Evolutionary conservation across 2,113 vertebrate species (phyloP).

Genomic region (Pleuronectes platessa): DNA sequence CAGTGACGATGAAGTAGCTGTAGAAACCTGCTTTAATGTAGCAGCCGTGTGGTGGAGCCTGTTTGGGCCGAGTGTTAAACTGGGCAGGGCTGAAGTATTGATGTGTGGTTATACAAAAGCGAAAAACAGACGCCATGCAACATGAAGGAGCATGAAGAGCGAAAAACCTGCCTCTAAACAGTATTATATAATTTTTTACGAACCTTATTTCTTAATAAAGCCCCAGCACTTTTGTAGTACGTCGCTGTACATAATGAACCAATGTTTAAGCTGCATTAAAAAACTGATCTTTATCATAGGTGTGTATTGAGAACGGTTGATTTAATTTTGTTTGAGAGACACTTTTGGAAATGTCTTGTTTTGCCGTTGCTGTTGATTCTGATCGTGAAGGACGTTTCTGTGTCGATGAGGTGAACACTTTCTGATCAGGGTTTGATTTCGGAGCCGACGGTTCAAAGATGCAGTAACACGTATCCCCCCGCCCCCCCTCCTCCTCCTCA

Average conservation of each 20-base stretch:
- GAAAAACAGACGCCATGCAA: conserved; percentile 18
- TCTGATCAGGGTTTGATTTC: conserved; percentile 2
- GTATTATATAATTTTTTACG: conserved; percentile 79
- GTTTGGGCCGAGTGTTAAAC: conserved; percentile 51
- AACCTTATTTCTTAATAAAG: conserved; percentile 61
- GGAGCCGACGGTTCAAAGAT: background rate
- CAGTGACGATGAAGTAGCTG: conserved; percentile 16
- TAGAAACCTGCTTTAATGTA: background rate
- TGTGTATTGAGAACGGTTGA: conserved; percentile 19
- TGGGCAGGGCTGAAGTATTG: conserved; percentile 21
- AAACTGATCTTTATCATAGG: conserved; percentile 22
- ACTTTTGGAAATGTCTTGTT: conserved; percentile 35
- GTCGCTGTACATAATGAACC: conserved; percentile 73
- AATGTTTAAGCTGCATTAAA: conserved; percentile 67
- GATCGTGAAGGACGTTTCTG: conserved; percentile 21
- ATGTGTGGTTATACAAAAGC: conserved; percentile 12
- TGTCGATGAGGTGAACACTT: conserved; percentile 1
- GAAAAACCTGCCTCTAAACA: conserved; percentile 68
- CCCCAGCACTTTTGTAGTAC: conserved; percentile 79
- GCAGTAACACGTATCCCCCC: background rate
- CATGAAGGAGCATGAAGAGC: conserved; percentile 58
- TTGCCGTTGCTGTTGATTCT: conserved; percentile 30
- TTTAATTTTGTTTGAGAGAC: conserved; percentile 29
- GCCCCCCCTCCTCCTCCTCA: too few species aligned
- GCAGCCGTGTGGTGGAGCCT: background rate